Percentiles rank a stretch among this genome's conserved stretches.
Conservation (phyloP, 2,113 vertebrate genomes). For the Cebus imitator region DNA sequence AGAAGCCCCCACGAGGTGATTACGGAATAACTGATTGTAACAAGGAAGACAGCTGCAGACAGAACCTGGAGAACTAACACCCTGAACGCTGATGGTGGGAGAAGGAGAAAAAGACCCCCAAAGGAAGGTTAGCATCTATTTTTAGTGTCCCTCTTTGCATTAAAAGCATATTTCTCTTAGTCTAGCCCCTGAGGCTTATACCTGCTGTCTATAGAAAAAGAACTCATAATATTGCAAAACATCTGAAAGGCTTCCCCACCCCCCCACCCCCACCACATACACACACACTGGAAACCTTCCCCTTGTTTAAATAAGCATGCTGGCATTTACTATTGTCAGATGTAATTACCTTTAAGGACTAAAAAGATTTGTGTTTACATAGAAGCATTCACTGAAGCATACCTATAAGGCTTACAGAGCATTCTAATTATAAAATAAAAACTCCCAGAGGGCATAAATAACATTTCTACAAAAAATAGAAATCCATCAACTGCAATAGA, state of each 20-base stretch:
- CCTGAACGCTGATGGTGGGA: background rate
- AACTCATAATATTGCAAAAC: constrained; percentile 26
- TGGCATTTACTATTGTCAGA: constrained; percentile 70
- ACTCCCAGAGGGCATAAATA: constrained; percentile 53
- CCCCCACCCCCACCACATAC: background rate
- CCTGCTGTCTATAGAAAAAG: constrained; percentile 12
- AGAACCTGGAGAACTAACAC: background rate
- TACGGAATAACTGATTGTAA: constrained; percentile 50
- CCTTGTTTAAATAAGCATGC: constrained; percentile 59
- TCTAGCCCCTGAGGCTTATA: background rate
- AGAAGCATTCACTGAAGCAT: constrained; percentile 48
- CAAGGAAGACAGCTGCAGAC: constrained; percentile 50
- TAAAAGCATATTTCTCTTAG: constrained; percentile 53
- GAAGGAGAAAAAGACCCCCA: background rate
- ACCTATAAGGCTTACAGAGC: constrained; percentile 61
- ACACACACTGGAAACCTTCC: background rate
- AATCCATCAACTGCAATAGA: constrained; percentile 56
- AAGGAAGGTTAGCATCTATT: constrained; percentile 6
- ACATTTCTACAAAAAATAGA: constrained; percentile 54
- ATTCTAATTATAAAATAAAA: constrained; percentile 78
- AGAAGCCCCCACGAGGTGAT: constrained; percentile 44
- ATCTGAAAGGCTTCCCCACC: background rate
- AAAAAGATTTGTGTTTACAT: constrained; percentile 72
- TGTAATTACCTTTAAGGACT: constrained; percentile 74
- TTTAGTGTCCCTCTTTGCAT: background rate